A percentile compares a stretch with the other conserved stretches of the same genome.
These are phyloP conservation scores for Muscina levida DNA, from an alignment of 2,888 invertebrate genomes.

Conservation along the genomic window DNA sequence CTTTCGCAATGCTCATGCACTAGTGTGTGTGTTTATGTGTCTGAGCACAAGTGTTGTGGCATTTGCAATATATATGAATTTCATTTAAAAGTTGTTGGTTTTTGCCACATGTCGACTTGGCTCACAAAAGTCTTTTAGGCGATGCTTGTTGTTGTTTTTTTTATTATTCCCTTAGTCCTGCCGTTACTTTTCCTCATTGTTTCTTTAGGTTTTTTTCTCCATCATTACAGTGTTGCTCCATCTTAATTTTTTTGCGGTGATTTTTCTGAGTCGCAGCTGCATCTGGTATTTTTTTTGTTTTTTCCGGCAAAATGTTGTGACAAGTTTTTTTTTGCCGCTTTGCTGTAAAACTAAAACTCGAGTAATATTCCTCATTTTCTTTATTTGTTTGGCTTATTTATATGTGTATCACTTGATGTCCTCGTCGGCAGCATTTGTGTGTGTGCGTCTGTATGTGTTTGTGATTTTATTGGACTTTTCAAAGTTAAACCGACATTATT, in stretches of 20 bases:
- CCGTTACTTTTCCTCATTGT: constrained; percentile 26
- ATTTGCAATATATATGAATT: constrained; percentile 53
- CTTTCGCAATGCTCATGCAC: too few relatives aligned
- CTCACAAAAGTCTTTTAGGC: constrained; percentile 30
- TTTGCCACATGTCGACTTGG: constrained; percentile 56
- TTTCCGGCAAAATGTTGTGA: constrained; percentile 60
- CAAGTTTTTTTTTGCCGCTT: constrained; percentile 71
- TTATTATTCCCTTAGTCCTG: neutral
- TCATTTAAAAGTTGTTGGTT: constrained; percentile 58
- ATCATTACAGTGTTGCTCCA: neutral
- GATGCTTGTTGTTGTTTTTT: neutral
- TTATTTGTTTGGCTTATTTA: constrained; percentile 26
- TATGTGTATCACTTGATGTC: constrained; percentile 28
- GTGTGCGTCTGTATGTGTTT: constrained; percentile 20
- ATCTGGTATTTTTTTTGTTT: constrained; percentile 35
- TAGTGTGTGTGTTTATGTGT: neutral
- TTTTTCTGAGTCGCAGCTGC: constrained; percentile 60
- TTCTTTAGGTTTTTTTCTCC: constrained; percentile 18
- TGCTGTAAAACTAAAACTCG: constrained; percentile 39
- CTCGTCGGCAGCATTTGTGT: constrained; percentile 15
- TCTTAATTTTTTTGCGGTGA: neutral
- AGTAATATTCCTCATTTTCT: constrained; percentile 39
- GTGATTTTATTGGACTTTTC: constrained; percentile 70
- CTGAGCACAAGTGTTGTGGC: constrained; percentile 30
- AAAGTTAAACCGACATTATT: constrained; percentile 74